Conservation (phyloP, 2,888 invertebrate species). For the Dasypogon diadema region DNA sequence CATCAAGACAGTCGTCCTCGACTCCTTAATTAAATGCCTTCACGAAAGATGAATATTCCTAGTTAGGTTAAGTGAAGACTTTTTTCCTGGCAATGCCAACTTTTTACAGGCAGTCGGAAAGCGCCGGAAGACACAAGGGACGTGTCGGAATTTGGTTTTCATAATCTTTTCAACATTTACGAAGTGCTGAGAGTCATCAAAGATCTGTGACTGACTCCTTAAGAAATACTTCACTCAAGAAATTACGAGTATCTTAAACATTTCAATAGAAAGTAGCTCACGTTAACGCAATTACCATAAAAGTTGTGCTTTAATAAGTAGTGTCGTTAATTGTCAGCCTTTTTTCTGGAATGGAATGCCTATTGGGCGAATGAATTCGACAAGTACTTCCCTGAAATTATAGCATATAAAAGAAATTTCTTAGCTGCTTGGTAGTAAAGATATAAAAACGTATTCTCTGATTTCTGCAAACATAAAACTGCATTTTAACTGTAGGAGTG, state of each 20-base stretch:
- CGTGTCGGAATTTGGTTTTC: constrained; percentile 36
- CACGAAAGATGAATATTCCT: constrained; percentile 48
- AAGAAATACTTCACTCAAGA: neutral
- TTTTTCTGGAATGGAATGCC: neutral
- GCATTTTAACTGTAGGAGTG: neutral
- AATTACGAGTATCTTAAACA: neutral
- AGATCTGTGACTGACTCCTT: neutral
- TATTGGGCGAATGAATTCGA: neutral
- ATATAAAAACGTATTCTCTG: neutral
- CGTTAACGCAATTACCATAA: constrained; percentile 2
- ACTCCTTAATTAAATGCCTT: constrained; percentile 54
- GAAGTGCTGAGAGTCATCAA: neutral
- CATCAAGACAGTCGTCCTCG: constrained; percentile 53
- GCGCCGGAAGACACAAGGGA: neutral
- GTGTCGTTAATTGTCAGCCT: neutral
- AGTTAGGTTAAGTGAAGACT: constrained; percentile 24
- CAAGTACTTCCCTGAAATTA: too few relatives aligned
- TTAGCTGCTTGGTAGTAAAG: too few relatives aligned
- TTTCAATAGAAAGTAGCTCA: constrained; percentile 4
- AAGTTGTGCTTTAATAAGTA: neutral
- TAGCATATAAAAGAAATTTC: too few relatives aligned
- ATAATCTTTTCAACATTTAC: constrained; percentile 34
- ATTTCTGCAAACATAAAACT: neutral
- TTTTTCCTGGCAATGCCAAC: neutral
- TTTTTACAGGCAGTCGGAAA: neutral